Conservation (phyloP, 2,888 invertebrate genomes). For the Schizotus pectinicornis region DNA sequence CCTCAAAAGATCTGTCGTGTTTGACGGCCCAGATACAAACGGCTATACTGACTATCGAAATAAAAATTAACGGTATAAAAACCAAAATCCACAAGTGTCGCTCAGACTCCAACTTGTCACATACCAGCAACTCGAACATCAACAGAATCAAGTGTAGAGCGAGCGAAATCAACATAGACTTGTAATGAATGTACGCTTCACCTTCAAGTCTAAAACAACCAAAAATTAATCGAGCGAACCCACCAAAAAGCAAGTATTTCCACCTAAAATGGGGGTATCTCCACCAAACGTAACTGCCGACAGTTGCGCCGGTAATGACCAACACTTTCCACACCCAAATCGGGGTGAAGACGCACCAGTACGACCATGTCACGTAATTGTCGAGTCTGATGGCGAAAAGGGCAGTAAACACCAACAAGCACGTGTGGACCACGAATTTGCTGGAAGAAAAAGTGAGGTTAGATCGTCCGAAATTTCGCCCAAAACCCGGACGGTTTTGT, state of each 20-base stretch:
- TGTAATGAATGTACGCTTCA: slow-evolving; percentile 96
- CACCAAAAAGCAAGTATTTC: slow-evolving; percentile 26
- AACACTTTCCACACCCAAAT: slow-evolving; percentile 97
- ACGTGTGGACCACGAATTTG: slow-evolving; percentile 96
- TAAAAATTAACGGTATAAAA: slow-evolving; percentile 95
- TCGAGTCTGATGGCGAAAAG: slow-evolving; percentile 91
- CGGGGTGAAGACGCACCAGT: slow-evolving; percentile 95
- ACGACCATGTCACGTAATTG: slow-evolving; percentile 88
- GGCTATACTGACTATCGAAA: slow-evolving; percentile 95
- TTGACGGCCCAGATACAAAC: slow-evolving; percentile 99
- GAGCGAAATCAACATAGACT: slow-evolving; percentile 96
- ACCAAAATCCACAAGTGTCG: slow-evolving; percentile 89
- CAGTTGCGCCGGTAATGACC: slow-evolving; percentile 86
- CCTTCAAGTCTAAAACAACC: slow-evolving; percentile 83
- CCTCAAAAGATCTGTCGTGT: slow-evolving; percentile 97
- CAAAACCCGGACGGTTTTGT: slow-evolving; percentile 1
- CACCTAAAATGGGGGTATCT: slow-evolving; percentile 93
- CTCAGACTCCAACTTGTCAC: slow-evolving; percentile 89
- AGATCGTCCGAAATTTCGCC: slow-evolving; percentile 16
- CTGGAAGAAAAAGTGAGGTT: slow-evolving; percentile 65
- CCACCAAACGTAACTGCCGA: slow-evolving; percentile 96
- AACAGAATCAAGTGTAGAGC: slow-evolving; percentile 92
- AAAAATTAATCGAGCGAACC: background rate
- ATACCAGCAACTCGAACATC: slow-evolving; percentile 95
- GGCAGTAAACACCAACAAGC: slow-evolving; percentile 88